A percentile compares a stretch with the other conserved stretches of the same genome.
These are phyloP conservation scores for Diprion similis DNA, from an alignment of 1,140 invertebrate genomes.

Conservation along the genomic window DNA sequence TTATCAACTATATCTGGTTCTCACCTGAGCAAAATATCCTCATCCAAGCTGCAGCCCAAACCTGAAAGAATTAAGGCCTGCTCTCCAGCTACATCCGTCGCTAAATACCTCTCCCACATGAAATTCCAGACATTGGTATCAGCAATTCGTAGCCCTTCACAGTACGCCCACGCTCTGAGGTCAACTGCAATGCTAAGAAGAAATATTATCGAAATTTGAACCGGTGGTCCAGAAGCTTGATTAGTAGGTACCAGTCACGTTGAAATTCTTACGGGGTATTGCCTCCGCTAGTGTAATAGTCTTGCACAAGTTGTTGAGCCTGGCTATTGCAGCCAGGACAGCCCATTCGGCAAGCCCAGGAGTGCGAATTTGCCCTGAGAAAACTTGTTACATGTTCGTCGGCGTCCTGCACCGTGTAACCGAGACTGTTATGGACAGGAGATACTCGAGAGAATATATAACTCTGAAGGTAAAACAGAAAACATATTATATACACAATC, in stretches of 20 bases:
- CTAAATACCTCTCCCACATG: constrained; percentile 75
- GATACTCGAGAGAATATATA: constrained; percentile 9
- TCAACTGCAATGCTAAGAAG: constrained; percentile 75
- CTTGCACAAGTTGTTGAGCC: constrained; percentile 66
- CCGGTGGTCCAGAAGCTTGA: constrained; percentile 9
- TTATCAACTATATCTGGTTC: no score
- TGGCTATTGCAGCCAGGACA: constrained; percentile 68
- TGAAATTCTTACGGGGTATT: constrained; percentile 71
- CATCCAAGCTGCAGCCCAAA: constrained; percentile 75
- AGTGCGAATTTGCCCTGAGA: not conserved
- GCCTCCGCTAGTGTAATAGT: constrained; percentile 66
- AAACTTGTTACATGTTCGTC: constrained; percentile 21
- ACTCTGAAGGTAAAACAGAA: not conserved
- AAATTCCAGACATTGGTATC: constrained; percentile 81
- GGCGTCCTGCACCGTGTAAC: not conserved
- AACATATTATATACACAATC: constrained; percentile 19
- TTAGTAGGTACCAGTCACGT: not conserved
- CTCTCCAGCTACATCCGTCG: constrained; percentile 72
- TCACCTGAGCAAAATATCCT: constrained; percentile 72
- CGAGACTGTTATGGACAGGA: constrained; percentile 10
- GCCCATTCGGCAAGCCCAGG: constrained; percentile 27
- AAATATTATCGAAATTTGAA: constrained; percentile 29
- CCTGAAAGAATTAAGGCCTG: constrained; percentile 72
- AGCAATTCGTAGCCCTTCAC: constrained; percentile 78
- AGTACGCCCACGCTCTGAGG: constrained; percentile 77